Base-by-base conservation (phyloP, 2,888 invertebrate genomes). In the Elegia similella region DNA sequence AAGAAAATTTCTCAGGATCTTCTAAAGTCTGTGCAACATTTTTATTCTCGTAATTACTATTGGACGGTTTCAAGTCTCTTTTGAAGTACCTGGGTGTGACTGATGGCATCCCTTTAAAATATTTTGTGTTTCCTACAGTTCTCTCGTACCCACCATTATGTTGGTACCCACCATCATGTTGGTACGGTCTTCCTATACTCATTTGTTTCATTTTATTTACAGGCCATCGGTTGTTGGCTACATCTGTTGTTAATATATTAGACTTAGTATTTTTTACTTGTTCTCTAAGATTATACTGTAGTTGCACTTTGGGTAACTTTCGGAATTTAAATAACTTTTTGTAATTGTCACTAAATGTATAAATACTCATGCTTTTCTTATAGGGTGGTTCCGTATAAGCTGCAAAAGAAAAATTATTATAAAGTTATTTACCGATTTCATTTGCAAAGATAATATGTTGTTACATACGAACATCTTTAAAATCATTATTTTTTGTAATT, bases 221-320 rank as follows among this genome's bases (percentile, higher is more conserved):
- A 0, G 86, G 84, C 88, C 88, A 87, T 61, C 83, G 80, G 43
- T 82, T 79, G 59, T 78, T 83, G 0, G 80, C 78, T 7, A 80
- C 65, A 46, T 82, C 82, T 6, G 73, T 60, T 10, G 67, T 71
- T 43, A 83, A 80, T 42, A 62, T 59, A 10, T 82, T 78, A 30
- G 78, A 67, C 59, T 80, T 86, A 56, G 69, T 76, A 55, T 85
- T 79, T 61, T 79, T 88, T 0, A 87, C 77, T 63, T 86, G 84
- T 59, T 89, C 87, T 38, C 82, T 72, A 38, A 85, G 68, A 59
- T 84, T 84, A 48, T 88, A 87, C 59, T 71, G 78, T n/a, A 88
- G 63, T 64, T 86, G 75, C 6, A 86, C 68, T 67, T 79, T 82
- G 10, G 88, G 86, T 55, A 74, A 60, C 64, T 76, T 82, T 58